Percentiles rank a stretch among this genome's conserved stretches.
phyloP scores from a whole-genome alignment of 2,113 vertebrate genomes.

The Amblyornis subalaris region DNA sequence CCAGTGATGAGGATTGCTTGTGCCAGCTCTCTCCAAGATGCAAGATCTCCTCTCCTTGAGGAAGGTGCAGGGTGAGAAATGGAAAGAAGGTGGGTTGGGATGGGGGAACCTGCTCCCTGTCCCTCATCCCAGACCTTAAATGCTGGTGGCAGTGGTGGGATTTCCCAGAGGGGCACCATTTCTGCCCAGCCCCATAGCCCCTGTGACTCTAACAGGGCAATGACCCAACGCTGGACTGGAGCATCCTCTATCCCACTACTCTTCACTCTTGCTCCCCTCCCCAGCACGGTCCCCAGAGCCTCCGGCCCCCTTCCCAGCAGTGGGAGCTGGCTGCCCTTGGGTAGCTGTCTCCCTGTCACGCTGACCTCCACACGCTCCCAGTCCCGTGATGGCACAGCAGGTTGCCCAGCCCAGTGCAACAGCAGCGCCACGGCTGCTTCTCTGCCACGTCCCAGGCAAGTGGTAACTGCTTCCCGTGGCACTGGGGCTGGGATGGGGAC shows the following conservation, averaged over 20 bases:
- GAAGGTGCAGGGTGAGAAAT: not conserved
- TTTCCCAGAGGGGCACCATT: not conserved
- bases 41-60: not conserved
- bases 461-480: fast-evolving
- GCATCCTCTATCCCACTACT: not conserved
- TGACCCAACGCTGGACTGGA: not conserved
- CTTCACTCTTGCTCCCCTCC: not conserved
- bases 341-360: fast-evolving
- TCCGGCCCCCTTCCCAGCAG: not conserved
- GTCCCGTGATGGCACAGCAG: not conserved
- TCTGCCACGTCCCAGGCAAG: fast-evolving
- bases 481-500: not conserved
- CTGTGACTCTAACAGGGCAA: fast-evolving
- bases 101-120: fast-evolving
- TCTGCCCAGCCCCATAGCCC: not conserved
- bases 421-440: not conserved
- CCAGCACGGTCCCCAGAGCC: not conserved
- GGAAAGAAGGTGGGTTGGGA: not conserved
- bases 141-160: not conserved
- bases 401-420: not conserved
- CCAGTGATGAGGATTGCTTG: fast-evolving
- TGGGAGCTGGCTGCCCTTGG: not conserved
- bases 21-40: not conserved
- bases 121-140: not conserved
- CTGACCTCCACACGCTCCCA: not conserved